Percentiles rank a stretch among this genome's conserved stretches.
Evolutionary conservation across 2,113 vertebrate genomes (phyloP).

Genomic region (Potamarius usumacintae): DNA sequence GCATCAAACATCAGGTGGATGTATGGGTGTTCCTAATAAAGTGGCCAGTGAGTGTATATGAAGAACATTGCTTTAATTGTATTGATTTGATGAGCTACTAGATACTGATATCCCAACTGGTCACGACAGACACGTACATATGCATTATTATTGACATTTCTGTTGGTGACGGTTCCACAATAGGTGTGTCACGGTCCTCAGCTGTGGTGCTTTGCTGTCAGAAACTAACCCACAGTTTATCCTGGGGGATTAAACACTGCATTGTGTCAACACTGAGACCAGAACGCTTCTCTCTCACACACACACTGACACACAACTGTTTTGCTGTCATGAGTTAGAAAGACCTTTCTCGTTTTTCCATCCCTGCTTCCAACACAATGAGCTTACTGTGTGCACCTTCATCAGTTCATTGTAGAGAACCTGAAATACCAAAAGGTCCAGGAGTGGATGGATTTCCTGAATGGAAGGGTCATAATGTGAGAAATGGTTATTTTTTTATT

Average conservation of each 20-base stretch:
- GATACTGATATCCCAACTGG: no score
- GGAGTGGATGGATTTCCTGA: not conserved
- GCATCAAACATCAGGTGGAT: no score
- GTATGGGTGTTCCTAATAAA: no score
- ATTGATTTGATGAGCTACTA: no score
- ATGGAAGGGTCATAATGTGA: not conserved
- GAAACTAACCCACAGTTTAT: slow-evolving; percentile 59
- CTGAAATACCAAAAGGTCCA: slow-evolving; percentile 2
- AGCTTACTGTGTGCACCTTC: slow-evolving; percentile 50
- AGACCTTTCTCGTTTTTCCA: slow-evolving; percentile 30
- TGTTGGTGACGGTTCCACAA: no score
- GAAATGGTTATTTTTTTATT: not conserved
- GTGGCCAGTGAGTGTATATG: no score
- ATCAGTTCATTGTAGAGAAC: not conserved
- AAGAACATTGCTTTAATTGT: no score
- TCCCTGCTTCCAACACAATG: slow-evolving; percentile 52
- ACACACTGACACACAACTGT: slow-evolving; percentile 25
- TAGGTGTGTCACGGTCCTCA: not conserved
- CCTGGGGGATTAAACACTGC: slow-evolving; percentile 57
- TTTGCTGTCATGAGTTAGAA: slow-evolving; percentile 50
- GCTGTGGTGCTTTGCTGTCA: slow-evolving; percentile 58
- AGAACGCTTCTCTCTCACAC: not conserved
- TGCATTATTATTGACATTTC: no score
- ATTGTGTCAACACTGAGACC: slow-evolving; percentile 45
- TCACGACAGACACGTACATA: no score